These are phyloP conservation scores for Meriones psammophilus DNA, from an alignment of 2,797 vertebrate genomes.

Conservation along the genomic window DNA sequence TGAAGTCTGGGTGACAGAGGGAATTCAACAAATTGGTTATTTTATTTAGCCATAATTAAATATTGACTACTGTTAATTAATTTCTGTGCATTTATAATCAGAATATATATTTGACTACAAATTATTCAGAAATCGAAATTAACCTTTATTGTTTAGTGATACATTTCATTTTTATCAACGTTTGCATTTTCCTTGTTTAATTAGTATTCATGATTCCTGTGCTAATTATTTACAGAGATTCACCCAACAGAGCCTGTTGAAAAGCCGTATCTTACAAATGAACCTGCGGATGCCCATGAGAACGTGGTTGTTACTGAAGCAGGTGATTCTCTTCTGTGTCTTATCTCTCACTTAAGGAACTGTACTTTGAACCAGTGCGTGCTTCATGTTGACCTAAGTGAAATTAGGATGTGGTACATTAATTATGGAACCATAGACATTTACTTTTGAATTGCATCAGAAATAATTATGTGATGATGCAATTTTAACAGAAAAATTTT, in stretches of 20 bases:
- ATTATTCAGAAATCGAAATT: conserved; percentile 37
- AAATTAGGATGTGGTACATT: neutral
- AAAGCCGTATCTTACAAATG: conserved; percentile 88
- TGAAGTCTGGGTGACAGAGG: neutral
- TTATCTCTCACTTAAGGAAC: neutral
- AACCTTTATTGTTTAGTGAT: neutral
- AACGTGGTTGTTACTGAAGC: conserved; percentile 91
- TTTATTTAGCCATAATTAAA: conserved; percentile 55
- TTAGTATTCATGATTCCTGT: neutral
- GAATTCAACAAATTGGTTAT: neutral
- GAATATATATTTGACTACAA: conserved; percentile 40
- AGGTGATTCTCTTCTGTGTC: conserved; percentile 84
- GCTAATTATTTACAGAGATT: conserved; percentile 87
- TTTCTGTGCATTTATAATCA: conserved; percentile 18
- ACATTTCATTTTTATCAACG: neutral
- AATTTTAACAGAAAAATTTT: neutral
- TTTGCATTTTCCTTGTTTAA: conserved; percentile 30
- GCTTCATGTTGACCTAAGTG: neutral
- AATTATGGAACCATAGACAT: neutral
- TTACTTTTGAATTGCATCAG: conserved; percentile 39
- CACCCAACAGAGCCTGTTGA: conserved; percentile 87
- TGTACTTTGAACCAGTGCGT: neutral
- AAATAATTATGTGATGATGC: neutral
- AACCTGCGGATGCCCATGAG: conserved; percentile 89
- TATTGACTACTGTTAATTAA: conserved; percentile 26